phyloP scores from a whole-genome alignment of 2,113 vertebrate genomes.

The Fulmarus glacialis region DNA sequence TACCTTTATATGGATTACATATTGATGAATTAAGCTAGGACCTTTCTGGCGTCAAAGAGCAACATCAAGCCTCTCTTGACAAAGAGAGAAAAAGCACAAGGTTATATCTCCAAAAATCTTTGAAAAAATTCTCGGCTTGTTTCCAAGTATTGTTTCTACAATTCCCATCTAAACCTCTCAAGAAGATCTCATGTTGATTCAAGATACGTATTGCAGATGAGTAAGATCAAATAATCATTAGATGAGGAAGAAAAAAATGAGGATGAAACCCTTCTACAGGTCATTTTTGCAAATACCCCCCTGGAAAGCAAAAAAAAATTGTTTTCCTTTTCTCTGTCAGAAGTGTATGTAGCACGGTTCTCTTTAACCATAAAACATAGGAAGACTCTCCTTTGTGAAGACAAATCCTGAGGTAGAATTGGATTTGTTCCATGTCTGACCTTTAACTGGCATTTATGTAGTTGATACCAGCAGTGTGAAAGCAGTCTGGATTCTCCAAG shows the following conservation, averaged over 20 bases:
- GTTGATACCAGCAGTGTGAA: background rate
- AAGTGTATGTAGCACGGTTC: background rate
- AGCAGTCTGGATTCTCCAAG: background rate
- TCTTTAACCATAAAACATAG: background rate
- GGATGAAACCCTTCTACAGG: background rate
- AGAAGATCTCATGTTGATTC: background rate
- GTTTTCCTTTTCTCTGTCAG: background rate
- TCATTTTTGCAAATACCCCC: background rate
- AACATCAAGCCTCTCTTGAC: background rate
- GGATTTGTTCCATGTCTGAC: background rate
- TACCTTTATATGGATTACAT: background rate
- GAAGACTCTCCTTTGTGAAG: background rate
- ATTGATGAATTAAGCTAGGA: background rate
- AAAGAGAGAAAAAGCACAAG: conserved; percentile 1
- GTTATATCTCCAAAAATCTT: background rate
- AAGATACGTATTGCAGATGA: background rate
- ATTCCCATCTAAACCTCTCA: background rate
- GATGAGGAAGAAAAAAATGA: background rate
- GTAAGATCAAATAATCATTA: background rate
- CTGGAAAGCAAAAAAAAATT: background rate
- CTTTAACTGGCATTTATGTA: background rate
- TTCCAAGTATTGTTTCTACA: background rate
- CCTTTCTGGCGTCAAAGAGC: background rate
- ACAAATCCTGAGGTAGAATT: background rate
- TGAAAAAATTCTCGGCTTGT: background rate